Evolutionary conservation across 2,797 vertebrate species (phyloP), one percentile per base, ranked within the genome.

Genomic region (Coreius guichenoti): DNA sequence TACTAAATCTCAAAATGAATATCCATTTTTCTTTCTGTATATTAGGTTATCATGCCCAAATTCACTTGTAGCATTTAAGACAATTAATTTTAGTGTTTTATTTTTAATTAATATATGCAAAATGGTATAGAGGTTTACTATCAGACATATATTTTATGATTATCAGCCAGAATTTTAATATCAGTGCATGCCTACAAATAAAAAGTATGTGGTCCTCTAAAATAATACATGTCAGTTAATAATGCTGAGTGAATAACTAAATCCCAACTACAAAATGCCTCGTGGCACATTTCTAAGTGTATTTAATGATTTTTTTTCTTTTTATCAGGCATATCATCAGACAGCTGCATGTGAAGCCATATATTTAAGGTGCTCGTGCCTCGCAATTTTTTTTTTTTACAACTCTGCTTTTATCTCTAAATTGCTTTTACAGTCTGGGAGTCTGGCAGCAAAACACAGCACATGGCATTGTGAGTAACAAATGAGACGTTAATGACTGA

Each of bases 401-500:
- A 81, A 80, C 74, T 75, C 74, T 47, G 65, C 69, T 81, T 85
- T 85, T 80, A 67, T 33, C 65, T 73, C 74, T 43, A 16, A 87
- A 51, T 65, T 73, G 36, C n/a, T 79, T 84, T 86, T 79, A 74
- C n/a, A 61, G 68, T 69, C 31, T 61, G 61, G 54, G 43, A 74
- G 58, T 85, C 49, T 85, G 86, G 56, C 39, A 69, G 51, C 39
- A 33, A 81, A 81, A 74, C 68, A 87, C 23, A 36, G 29, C 23
- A 51, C 4, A 16, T 8, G 19, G 56, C 39, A 49, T 31, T 31
- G 45, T 63, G 80, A 86, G 39, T 56, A 63, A 80, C 56, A 26
- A 86, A 21, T 47, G 70, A 81, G 51, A 80, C 3, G 61, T 33
- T 31, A 84, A 65, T 84, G 84, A 88, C 74, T 86, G 81, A 82